Evolutionary conservation across 1,140 invertebrate species (phyloP), one percentile per base, ranked within the genome.

Genomic region (Pogonus chalceus): DNA sequence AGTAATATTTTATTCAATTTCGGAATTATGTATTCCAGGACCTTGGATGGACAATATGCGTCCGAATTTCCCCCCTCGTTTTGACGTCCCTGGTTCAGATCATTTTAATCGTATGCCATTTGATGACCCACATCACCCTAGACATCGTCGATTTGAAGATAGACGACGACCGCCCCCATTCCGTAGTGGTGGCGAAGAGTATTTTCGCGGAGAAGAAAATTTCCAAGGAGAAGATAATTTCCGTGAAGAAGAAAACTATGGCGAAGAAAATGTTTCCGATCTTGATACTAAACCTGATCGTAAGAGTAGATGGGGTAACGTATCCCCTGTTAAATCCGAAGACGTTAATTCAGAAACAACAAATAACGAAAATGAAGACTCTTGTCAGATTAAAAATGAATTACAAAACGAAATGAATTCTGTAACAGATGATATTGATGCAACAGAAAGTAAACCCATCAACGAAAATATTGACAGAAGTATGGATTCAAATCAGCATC

Each of bases 61-160:
- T 23, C 60, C 60, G 14, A 57, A 58, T 48, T 65, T 63, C 37
- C 53, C 49, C n/a, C 63, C 63, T 16, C 54, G 60, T n/a, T 66
- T 65, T 52, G 65, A 69, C 22, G 60, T 58, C 14, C 65, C 65
- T 18, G 37, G 48, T 20, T 49, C 26, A 24, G 31, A 31, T 12
- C 18, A 54, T 16, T 51, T 51, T 35, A 21, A 53, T 46, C 23
- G 23, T 16, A 39, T 52, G 16, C 55, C 53, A 22, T 52, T 46
- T 50, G 22, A 51, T 51, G 49, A 26, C 23, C 23, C 48, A 12
- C 59, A 56, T 35, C 48, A 54, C 7, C 51, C 20, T 2, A 9
- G 20, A 49, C 1, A 16, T 16, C 16, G 54, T 49, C 57, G 49
- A 46, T 59, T 50, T n/a, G 61, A 62, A 20, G 52, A 56, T 20